These are phyloP conservation scores for Leptonema lineaticorne DNA, from an alignment of 1,140 invertebrate genomes.

Conservation along the genomic window DNA sequence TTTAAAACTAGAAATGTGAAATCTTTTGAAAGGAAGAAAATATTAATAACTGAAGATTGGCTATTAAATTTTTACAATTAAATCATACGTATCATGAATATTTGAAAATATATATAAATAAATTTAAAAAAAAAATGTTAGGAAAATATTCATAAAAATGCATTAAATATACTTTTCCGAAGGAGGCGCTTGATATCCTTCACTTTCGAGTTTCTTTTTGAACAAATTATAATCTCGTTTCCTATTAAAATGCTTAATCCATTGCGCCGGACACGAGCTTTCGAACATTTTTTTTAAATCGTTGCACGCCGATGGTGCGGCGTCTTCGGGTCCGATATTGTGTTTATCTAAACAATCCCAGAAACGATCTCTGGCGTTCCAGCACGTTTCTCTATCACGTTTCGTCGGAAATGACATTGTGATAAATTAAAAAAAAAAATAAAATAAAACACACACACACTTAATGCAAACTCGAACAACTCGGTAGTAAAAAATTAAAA, in stretches of 20 bases:
- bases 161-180: slow-evolving; percentile 39
- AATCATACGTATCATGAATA: neutral
- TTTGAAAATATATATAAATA: neutral
- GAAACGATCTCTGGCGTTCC: slow-evolving; percentile 80
- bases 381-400: slow-evolving; percentile 78
- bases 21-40: too few species aligned
- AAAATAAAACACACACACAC: too few species aligned
- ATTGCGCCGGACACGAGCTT: slow-evolving; percentile 79
- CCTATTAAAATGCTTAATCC: slow-evolving; percentile 94
- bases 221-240: slow-evolving; percentile 85
- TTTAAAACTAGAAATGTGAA: too few species aligned
- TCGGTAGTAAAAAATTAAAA: too few species aligned
- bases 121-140: neutral
- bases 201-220: slow-evolving; percentile 82
- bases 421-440: neutral
- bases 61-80: too few species aligned
- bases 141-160: neutral
- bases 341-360: slow-evolving; percentile 85
- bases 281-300: slow-evolving; percentile 78
- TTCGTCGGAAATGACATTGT: slow-evolving; percentile 84
- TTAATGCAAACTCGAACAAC: too few species aligned
- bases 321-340: slow-evolving; percentile 47
- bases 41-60: too few species aligned
- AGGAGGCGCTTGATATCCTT: slow-evolving; percentile 76
- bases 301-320: slow-evolving; percentile 63